Evolutionary conservation across 2,113 vertebrate species (phyloP).

Genomic region (Ophthalmolycus amberensis): DNA sequence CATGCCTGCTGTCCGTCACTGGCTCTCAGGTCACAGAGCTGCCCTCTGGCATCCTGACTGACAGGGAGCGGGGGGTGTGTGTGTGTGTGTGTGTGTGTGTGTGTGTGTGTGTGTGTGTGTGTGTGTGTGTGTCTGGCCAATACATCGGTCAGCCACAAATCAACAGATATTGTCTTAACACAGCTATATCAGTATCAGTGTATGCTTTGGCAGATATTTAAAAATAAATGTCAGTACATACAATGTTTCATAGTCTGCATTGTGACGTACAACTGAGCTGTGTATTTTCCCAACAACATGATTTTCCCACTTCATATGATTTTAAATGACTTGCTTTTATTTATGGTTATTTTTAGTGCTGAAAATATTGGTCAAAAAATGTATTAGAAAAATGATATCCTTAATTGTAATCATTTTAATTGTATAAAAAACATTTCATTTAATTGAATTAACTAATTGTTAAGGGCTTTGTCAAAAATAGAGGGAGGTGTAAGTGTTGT

Average conservation of each 20-base stretch:
- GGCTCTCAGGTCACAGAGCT: slow-evolving; percentile 50
- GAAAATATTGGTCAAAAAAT: slow-evolving; percentile 1
- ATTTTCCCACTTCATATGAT: no score
- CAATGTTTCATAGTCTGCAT: not conserved
- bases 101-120: not conserved
- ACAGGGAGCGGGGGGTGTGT: not conserved
- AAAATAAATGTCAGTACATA: not conserved
- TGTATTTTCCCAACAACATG: not conserved
- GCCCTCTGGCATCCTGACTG: slow-evolving; percentile 44
- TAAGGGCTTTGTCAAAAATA: not conserved
- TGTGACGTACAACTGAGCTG: not conserved
- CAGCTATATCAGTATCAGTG: not conserved
- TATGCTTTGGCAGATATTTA: not conserved
- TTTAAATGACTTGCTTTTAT: not conserved
- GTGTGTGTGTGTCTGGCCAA: not conserved
- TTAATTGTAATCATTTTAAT: no score
- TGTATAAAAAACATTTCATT: not conserved
- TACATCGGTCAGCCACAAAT: not conserved
- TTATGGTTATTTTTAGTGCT: not conserved
- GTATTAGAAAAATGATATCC: no score
- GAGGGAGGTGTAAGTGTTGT: not conserved
- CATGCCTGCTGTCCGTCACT: slow-evolving; percentile 55
- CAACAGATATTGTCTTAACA: not conserved
- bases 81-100: not conserved
- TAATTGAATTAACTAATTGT: not conserved